Evolutionary conservation across 2,113 vertebrate species (phyloP), one percentile per base, ranked within the genome.

Genomic region (Plectropomus leopardus): DNA sequence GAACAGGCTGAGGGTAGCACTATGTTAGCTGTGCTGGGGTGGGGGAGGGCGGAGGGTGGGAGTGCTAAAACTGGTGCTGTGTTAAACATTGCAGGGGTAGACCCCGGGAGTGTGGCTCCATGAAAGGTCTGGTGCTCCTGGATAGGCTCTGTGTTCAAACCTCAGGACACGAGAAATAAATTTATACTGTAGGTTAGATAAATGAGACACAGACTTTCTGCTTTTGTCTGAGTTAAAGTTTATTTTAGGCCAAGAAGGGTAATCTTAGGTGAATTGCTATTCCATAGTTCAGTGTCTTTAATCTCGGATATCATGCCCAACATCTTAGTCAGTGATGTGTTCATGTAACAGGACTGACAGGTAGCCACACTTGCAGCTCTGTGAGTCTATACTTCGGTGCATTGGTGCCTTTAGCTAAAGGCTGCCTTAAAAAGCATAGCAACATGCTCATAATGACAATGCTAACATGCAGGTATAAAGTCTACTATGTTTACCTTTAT

Each of bases 1-100:
- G 90, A 95, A 94, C 90, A 90, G 93, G 93, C 94, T 95, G 93
- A 94, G 92, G 86, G 84, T 92, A 91, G 93, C 93, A 95, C 87
- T 94, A 92, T 94, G 90, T 93, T 91, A 73, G 89, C 86, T 28
- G 83, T 82, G 82, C 80, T 84, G 85, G 77, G 44, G 19, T 26
- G 77, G 82, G 78, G 83, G 82, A 45, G 83, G 61, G 77, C 32
- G 34, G 21, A n/a, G 69, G 84, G 71, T 45, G 64, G 84, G 77
- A 57, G 61, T 80, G 81, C 83, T 89, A 85, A 88, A 91, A 89
- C 76, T 60, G 83, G 86, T 91, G 78, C 72, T 60, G 74, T 75
- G 85, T 89, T 89, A 40, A 84, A 90, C 80, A 75, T 82, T 89
- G 80, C 83, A 84, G 81, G 65, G 67, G 65, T 80, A 69, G 72